phyloP scores from a whole-genome alignment of 2,888 invertebrate genomes.

The Elysia crispata region DNA sequence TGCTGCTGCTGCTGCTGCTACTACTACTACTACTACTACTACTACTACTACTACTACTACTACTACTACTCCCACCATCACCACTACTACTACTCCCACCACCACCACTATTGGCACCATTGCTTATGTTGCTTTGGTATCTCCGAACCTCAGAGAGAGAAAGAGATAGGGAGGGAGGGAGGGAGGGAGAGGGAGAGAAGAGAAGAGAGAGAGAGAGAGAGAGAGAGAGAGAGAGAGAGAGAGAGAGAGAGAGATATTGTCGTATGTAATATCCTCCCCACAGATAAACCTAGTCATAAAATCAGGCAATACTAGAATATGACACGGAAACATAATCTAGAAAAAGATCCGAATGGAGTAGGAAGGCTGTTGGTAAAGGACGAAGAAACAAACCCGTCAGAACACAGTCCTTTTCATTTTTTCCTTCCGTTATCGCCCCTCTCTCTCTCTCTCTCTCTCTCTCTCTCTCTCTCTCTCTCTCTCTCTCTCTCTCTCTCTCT shows the following conservation, averaged over 20 bases:
- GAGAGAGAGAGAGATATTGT: neutral
- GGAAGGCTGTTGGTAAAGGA: neutral
- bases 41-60: too few species aligned
- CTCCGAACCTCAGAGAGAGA: too few species aligned
- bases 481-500: neutral
- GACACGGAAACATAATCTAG: neutral
- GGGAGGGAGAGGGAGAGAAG: constrained; percentile 35
- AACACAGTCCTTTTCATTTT: too few species aligned
- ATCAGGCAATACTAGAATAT: neutral
- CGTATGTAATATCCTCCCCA: neutral
- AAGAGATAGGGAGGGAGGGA: constrained; percentile 6
- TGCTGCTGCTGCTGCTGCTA: too few species aligned
- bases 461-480: too few species aligned
- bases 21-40: too few species aligned
- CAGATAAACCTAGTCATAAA: neutral
- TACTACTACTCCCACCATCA: too few species aligned
- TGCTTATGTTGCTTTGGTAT: too few species aligned
- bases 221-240: constrained; percentile 40
- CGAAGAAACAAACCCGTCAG: neutral
- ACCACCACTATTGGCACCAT: too few species aligned
- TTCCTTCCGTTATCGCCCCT: too few species aligned
- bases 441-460: too few species aligned
- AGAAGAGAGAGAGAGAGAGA: constrained; percentile 43
- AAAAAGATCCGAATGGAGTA: neutral
- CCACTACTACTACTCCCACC: too few species aligned